Evolutionary conservation across 2,797 vertebrate species (phyloP).

Genomic region (Salarias fasciatus): DNA sequence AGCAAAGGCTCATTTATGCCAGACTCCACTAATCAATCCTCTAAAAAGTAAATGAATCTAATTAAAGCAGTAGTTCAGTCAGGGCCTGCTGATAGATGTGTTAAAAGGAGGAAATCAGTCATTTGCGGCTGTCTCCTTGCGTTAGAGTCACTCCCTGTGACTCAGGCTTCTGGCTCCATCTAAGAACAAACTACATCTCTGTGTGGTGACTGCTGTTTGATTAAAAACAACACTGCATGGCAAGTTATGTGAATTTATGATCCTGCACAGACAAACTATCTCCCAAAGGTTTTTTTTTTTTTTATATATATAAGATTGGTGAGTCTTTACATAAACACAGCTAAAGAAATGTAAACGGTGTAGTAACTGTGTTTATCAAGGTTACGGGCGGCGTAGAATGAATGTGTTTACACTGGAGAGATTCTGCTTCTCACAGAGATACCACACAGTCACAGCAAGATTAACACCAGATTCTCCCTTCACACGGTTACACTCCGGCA

Average conservation of each 20-base stretch:
- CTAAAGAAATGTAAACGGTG: constrained; percentile 57
- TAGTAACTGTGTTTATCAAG: constrained; percentile 64
- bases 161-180: constrained; percentile 5
- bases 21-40: constrained; percentile 53
- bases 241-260: no score
- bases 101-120: constrained; percentile 27
- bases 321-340: constrained; percentile 51
- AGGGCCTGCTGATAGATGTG: constrained; percentile 30
- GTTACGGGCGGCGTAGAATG: constrained; percentile 55
- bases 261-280: no score
- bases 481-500: constrained; percentile 15
- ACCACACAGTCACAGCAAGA: constrained; percentile 63
- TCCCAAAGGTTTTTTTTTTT: not conserved
- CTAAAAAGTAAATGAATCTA: constrained; percentile 52
- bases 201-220: not conserved
- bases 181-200: constrained; percentile 2
- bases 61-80: constrained; percentile 58
- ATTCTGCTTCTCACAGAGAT: constrained; percentile 54
- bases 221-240: no score
- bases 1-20: constrained; percentile 54
- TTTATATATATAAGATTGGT: constrained; percentile 24
- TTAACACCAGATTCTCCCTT: constrained; percentile 68
- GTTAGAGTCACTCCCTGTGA: constrained; percentile 20
- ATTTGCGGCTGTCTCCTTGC: constrained; percentile 12
- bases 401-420: constrained; percentile 63